These are phyloP conservation scores for Clarias laeviceps DNA, from an alignment of 2,797 vertebrate species.

Conservation along the genomic window DNA sequence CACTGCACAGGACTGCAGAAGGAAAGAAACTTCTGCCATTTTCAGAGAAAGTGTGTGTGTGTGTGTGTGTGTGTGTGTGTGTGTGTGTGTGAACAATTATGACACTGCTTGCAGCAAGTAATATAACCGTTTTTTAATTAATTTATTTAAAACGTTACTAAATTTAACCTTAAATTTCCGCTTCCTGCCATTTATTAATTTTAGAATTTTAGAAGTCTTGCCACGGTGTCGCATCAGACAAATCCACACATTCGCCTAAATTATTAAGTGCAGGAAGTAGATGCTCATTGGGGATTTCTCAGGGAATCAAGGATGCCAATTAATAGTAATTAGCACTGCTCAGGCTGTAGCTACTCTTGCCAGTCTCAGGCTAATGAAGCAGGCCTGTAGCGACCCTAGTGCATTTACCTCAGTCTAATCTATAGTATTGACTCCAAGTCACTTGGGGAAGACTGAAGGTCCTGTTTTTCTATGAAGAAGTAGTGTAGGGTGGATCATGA, in stretches of 20 bases:
- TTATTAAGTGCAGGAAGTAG: conserved; percentile 13
- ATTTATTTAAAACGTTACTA: not conserved
- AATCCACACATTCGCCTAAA: conserved; percentile 22
- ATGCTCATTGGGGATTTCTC: conserved; percentile 20
- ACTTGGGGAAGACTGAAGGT: conserved; percentile 4
- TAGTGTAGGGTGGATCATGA: conserved; percentile 55
- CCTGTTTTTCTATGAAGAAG: not conserved
- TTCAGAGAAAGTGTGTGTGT: conserved; percentile 3
- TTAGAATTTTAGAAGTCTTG: not conserved
- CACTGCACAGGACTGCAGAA: not conserved
- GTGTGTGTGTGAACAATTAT: not conserved
- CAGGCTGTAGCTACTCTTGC: conserved; percentile 66
- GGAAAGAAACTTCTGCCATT: conserved; percentile 21
- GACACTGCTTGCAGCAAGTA: not conserved
- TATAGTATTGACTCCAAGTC: conserved; percentile 59
- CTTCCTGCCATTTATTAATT: not conserved
- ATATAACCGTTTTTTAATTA: not conserved
- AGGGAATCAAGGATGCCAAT: conserved; percentile 60
- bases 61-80: conserved; percentile 26
- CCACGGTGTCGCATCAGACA: not conserved
- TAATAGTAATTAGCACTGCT: conserved; percentile 71
- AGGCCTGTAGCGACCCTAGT: conserved; percentile 56
- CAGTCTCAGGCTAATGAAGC: conserved; percentile 67
- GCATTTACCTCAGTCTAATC: conserved; percentile 65
- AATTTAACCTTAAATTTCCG: not conserved